Percentiles rank a stretch among this genome's conserved stretches.
Evolutionary conservation across 2,888 invertebrate genomes (phyloP).

Genomic region (Macrostomum cliftonense): DNA sequence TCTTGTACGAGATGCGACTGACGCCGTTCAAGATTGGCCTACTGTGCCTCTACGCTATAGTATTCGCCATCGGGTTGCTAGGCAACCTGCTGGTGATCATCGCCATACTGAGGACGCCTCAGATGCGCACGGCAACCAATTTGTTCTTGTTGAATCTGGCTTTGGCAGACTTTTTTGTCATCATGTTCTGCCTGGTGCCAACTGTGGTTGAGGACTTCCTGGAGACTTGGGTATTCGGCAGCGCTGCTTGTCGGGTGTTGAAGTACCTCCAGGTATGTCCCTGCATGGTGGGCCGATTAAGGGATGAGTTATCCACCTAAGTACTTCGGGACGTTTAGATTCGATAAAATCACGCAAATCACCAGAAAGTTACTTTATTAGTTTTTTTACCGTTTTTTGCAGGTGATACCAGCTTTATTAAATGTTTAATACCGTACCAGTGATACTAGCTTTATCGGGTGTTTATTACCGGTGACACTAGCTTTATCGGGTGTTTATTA

Average conservation of each 20-base stretch:
- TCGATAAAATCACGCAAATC: too few relatives aligned
- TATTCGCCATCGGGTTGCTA: conserved; percentile 60
- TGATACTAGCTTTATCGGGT: too few relatives aligned
- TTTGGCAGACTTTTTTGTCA: conserved; percentile 63
- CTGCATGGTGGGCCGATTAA: conserved; percentile 39
- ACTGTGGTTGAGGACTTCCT: conserved; percentile 74
- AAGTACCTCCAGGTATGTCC: conserved; percentile 64
- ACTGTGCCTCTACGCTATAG: conserved; percentile 54
- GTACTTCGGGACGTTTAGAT: too few relatives aligned
- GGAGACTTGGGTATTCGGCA: conserved; percentile 77
- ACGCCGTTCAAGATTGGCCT: conserved; percentile 57
- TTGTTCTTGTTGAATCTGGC: conserved; percentile 78
- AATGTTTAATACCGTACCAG: too few relatives aligned
- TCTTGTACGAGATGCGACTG: conserved; percentile 13
- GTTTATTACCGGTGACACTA: too few relatives aligned
- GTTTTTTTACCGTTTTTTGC: too few relatives aligned
- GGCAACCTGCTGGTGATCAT: conserved; percentile 72
- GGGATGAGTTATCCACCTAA: too few relatives aligned
- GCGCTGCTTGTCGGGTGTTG: conserved; percentile 63
- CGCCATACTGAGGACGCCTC: conserved; percentile 66
- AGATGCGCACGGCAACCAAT: conserved; percentile 79
- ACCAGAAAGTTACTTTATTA: too few relatives aligned
- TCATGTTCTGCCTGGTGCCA: conserved; percentile 67
- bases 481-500: too few relatives aligned
- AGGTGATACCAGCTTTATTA: too few relatives aligned